Evolutionary conservation across 2,888 invertebrate species (phyloP).

Genomic region (Aricia artaxerxes): DNA sequence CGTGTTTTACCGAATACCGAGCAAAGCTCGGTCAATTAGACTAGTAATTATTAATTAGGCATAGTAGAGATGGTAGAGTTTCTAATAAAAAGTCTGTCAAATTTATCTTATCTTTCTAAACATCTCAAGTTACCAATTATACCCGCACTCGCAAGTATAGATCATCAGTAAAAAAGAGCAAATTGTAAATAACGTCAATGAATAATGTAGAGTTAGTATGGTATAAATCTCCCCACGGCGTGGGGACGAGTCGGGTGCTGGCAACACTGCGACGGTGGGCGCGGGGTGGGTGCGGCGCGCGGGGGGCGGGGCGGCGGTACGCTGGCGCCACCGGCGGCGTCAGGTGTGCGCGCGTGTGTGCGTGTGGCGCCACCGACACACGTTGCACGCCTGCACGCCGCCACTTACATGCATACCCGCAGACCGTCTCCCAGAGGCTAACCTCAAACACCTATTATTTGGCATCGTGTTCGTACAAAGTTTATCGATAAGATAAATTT

Average conservation of each 20-base stretch:
- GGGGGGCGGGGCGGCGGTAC: constrained; percentile 45
- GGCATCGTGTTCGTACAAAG: constrained; percentile 7
- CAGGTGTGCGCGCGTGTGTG: constrained; percentile 76
- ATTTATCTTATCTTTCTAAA: neutral
- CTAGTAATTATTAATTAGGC: too few relatives aligned
- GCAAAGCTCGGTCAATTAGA: too few relatives aligned
- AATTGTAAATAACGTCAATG: neutral
- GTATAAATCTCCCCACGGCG: constrained; percentile 41
- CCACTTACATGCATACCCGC: constrained; percentile 34
- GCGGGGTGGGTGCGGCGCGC: constrained; percentile 47
- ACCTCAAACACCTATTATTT: neutral
- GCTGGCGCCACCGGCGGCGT: constrained; percentile 77
- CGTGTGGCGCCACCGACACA: constrained; percentile 72
- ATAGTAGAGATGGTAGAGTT: neutral
- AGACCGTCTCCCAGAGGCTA: constrained; percentile 45
- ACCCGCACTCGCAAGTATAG: neutral
- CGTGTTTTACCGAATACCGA: too few relatives aligned
- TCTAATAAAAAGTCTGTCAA: neutral
- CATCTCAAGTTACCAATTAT: neutral
- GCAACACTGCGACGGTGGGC: constrained; percentile 47
- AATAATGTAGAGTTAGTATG: neutral
- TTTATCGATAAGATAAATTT: constrained; percentile 21
- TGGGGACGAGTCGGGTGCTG: constrained; percentile 42
- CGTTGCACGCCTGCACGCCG: constrained; percentile 40
- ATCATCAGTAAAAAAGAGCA: neutral